These are phyloP conservation scores for Dusona sp. DNA, from an alignment of 2,888 invertebrate species.

Conservation along the genomic window DNA sequence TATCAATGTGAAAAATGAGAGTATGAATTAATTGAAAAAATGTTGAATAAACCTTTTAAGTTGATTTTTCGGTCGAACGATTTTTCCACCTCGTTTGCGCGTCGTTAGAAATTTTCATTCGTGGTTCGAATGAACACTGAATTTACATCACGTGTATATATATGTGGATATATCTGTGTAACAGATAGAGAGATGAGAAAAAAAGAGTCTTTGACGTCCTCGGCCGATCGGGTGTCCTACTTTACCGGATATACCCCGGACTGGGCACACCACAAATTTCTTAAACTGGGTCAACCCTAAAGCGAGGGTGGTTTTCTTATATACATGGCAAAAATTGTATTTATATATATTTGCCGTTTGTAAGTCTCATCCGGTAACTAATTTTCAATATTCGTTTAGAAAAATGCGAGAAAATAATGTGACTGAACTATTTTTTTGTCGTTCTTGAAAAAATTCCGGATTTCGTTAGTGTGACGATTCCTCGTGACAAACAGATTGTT, in stretches of 20 bases:
- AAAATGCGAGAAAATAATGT: neutral
- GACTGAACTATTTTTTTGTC: neutral
- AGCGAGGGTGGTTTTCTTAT: neutral
- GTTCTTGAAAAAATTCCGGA: neutral
- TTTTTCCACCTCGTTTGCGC: neutral
- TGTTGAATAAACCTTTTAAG: neutral
- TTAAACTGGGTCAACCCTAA: conserved; percentile 77
- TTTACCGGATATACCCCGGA: conserved; percentile 71
- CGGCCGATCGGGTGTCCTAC: conserved; percentile 61
- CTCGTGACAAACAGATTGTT: neutral
- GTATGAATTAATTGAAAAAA: neutral
- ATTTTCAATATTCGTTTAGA: neutral
- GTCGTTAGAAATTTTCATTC: neutral
- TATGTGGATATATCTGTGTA: neutral
- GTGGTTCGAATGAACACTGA: neutral
- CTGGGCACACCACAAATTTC: conserved; percentile 61
- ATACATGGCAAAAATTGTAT: neutral
- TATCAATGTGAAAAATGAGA: too few species aligned
- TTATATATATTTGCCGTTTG: neutral
- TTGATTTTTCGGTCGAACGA: conserved; percentile 3
- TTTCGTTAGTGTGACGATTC: neutral
- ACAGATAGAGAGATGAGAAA: conserved; percentile 33
- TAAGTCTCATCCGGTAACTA: neutral
- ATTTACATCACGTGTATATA: neutral
- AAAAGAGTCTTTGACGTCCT: conserved; percentile 47